Evolutionary conservation across 2,797 vertebrate species (phyloP).

Genomic region (Clarias platycephalus): DNA sequence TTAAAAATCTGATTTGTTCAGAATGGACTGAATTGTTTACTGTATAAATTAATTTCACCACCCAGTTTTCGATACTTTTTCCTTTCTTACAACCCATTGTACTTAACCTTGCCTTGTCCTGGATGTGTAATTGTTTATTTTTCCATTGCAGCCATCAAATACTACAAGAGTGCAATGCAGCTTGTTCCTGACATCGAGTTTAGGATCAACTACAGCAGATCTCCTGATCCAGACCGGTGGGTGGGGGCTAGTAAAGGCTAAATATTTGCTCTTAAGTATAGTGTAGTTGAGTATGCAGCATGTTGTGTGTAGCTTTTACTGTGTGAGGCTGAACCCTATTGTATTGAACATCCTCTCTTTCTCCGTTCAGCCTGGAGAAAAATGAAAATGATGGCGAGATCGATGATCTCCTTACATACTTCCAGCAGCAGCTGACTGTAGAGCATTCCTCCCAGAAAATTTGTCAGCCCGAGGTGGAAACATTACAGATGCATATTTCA

Average conservation of each 20-base stretch:
- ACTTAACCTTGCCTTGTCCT: background rate
- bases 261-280: background rate
- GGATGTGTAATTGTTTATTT: slow-evolving; percentile 8
- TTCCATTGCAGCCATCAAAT: slow-evolving; percentile 89
- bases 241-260: slow-evolving; percentile 83
- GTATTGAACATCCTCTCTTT: background rate
- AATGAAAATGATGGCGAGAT: slow-evolving; percentile 81
- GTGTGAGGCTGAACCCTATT: background rate
- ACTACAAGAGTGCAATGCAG: slow-evolving; percentile 97
- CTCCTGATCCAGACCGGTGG: slow-evolving; percentile 84
- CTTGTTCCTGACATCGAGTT: slow-evolving; percentile 98
- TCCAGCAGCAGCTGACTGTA: slow-evolving; percentile 89
- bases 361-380: slow-evolving; percentile 77
- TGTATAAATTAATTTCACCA: background rate
- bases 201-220: slow-evolving; percentile 91
- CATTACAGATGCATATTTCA: slow-evolving; percentile 89
- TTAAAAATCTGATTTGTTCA: background rate
- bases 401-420: slow-evolving; percentile 87
- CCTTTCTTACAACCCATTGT: background rate
- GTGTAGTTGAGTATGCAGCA: too few species aligned
- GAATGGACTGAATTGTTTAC: background rate
- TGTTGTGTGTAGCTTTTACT: background rate
- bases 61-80: background rate
- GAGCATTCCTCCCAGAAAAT: slow-evolving; percentile 86
- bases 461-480: slow-evolving; percentile 85